Evolutionary conservation across 2,113 vertebrate species (phyloP).

Genomic region (Pseudonaja textilis): DNA sequence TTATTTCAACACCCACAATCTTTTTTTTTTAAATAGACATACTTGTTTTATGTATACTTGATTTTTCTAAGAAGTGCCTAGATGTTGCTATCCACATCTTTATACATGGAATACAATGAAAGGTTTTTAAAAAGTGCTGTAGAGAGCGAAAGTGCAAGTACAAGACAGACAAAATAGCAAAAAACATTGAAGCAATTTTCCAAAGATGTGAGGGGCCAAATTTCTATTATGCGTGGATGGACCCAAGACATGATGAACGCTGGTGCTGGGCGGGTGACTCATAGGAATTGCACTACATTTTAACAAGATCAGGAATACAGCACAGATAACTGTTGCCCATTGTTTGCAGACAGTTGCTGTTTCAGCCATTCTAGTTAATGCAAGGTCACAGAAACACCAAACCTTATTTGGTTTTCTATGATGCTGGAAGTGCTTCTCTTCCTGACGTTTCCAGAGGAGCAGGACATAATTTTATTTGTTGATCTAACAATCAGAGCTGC

Average conservation of each 20-base stretch:
- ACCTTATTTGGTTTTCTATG: background rate
- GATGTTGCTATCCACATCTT: conserved; percentile 11
- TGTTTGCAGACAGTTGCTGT: conserved; percentile 15
- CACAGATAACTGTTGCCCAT: background rate
- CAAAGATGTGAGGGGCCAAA: conserved; percentile 1
- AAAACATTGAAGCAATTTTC: conserved; percentile 12
- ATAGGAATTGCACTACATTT: conserved; percentile 31
- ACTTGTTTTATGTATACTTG: conserved; percentile 31
- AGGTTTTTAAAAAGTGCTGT: conserved; percentile 11
- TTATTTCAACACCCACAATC: conserved; percentile 3
- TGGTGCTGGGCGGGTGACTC: conserved; percentile 4
- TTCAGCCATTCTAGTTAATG: background rate
- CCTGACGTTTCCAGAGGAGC: conserved; percentile 17
- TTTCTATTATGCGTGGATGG: conserved; percentile 28
- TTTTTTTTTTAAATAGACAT: conserved; percentile 42
- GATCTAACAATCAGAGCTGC: conserved; percentile 16
- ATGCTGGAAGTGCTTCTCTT: conserved; percentile 9
- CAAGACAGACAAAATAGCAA: conserved; percentile 30
- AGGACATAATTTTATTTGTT: conserved; percentile 20
- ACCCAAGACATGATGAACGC: conserved; percentile 4
- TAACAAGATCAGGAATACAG: conserved; percentile 32
- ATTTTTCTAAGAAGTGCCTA: conserved; percentile 39
- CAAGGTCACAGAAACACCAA: conserved; percentile 19
- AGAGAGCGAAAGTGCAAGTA: conserved; percentile 35
- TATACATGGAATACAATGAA: conserved; percentile 35